Evolutionary conservation across 2,888 invertebrate species (phyloP), one percentile per base, ranked within the genome.

Genomic region (Parnassius orleans): DNA sequence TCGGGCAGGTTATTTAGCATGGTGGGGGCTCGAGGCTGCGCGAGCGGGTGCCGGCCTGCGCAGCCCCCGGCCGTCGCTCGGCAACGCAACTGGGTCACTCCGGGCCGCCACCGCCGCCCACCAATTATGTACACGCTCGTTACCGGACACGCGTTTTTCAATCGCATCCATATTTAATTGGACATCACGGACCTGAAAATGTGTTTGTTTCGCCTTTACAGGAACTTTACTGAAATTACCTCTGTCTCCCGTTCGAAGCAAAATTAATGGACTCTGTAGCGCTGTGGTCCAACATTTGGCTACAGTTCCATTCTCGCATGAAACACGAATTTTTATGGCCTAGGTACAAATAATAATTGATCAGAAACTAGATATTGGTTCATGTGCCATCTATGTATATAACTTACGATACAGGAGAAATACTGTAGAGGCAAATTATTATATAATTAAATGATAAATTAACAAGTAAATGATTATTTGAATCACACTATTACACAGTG

Each of bases 161-260:
- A 91, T 91, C 91, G 90, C 90, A 91, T 91, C 89, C 91, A 90
- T 91, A 91, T 90, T 91, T 91, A 91, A 91, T 91, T 91, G 91
- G 90, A 88, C 89, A 87, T 88, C 89, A 84, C 84, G 82, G 85
- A 82, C 83, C 89, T 86, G 86, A 84, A 90, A 90, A 88, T 89
- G 81, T 89, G 81, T 90, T 86, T 83, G 82, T 81, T 84, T 83
- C 81, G 79, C 82, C 83, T 88, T 86, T 82, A 86, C 79, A 77
- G 75, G 78, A 81, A 80, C 79, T 85, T 81, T 72, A 72, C 72
- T 73, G 65, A 66, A 57, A 65, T 64, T 56, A 41, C 51, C 19
- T 53, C 44, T 51, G 24, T 55, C 33, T 19, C 46, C 51, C 50
- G 15, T 48, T 50, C 43, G 19, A 43, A 15, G 19, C 7, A 48